A percentile compares a stretch with the other conserved stretches of the same genome.
These are phyloP conservation scores for Myanophis thanlyinensis DNA, from an alignment of 2,113 vertebrate genomes.

Conservation along the genomic window DNA sequence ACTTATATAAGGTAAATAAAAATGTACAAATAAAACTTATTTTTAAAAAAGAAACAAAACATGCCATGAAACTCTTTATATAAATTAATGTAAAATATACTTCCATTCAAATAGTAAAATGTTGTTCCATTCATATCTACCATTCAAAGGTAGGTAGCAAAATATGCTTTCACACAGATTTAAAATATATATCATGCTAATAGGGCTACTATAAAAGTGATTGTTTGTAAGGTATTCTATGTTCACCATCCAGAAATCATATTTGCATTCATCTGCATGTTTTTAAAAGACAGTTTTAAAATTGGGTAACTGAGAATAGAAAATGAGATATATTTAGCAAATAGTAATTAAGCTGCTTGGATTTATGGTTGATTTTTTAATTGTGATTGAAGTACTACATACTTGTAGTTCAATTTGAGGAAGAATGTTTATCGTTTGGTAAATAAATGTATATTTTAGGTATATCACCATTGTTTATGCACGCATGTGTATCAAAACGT, in stretches of 20 bases:
- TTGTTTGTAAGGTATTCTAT: not conserved
- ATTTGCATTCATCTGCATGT: not conserved
- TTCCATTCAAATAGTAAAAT: not conserved
- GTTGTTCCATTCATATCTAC: not conserved
- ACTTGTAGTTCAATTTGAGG: not conserved
- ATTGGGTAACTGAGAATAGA: not conserved
- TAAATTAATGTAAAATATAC: not conserved
- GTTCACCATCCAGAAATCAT: not conserved
- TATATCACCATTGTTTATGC: not conserved
- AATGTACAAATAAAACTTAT: too few species aligned
- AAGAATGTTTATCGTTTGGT: not conserved
- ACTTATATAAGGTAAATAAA: too few species aligned
- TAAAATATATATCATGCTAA: not conserved
- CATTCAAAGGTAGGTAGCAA: too few species aligned
- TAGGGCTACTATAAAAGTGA: not conserved
- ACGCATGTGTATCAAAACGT: not conserved
- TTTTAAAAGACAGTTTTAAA: not conserved
- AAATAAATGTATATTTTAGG: not conserved
- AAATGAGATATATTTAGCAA: not conserved
- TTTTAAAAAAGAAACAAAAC: not conserved
- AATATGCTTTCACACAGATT: not conserved
- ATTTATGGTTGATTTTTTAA: not conserved
- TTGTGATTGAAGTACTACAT: not conserved
- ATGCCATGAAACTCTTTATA: not conserved
- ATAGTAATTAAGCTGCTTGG: not conserved